Evolutionary conservation across 2,888 invertebrate genomes (phyloP).

Genomic region (Salpingus planirostris): DNA sequence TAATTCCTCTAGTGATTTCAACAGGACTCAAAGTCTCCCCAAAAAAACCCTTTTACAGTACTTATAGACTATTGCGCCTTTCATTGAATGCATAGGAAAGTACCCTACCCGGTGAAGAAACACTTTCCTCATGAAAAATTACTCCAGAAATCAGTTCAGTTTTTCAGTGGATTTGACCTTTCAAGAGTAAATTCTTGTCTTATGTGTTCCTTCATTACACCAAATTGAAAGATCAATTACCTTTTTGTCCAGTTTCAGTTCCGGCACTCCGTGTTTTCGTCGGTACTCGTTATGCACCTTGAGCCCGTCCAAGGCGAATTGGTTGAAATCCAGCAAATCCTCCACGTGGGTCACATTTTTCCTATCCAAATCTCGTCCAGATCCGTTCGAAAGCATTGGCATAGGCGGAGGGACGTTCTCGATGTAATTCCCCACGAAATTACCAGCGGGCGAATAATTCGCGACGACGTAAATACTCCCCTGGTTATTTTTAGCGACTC

Average conservation of each 20-base stretch:
- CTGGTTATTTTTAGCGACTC: constrained; percentile 57
- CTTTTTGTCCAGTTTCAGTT: constrained; percentile 45
- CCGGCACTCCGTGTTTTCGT: constrained; percentile 48
- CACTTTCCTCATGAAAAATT: background rate
- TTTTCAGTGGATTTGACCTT: too few species aligned
- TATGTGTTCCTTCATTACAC: too few species aligned
- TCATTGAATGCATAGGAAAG: too few species aligned
- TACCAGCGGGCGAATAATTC: constrained; percentile 86
- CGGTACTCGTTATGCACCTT: constrained; percentile 54
- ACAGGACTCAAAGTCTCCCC: too few species aligned
- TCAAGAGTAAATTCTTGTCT: too few species aligned
- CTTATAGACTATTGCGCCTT: too few species aligned
- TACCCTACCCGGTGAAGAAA: too few species aligned
- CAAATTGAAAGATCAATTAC: constrained; percentile 33
- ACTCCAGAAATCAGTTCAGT: background rate
- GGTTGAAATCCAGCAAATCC: constrained; percentile 19
- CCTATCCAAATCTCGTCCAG: background rate
- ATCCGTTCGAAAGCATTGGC: constrained; percentile 17
- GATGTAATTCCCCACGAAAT: constrained; percentile 66
- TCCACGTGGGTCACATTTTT: constrained; percentile 24
- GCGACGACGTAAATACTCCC: constrained; percentile 80
- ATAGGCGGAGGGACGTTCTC: constrained; percentile 60
- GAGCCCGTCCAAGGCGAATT: constrained; percentile 45
- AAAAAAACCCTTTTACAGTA: too few species aligned
- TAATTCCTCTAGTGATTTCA: too few species aligned